Conservation (phyloP, 2,113 vertebrate species). For the Gasterosteus aculeatus region DNA sequence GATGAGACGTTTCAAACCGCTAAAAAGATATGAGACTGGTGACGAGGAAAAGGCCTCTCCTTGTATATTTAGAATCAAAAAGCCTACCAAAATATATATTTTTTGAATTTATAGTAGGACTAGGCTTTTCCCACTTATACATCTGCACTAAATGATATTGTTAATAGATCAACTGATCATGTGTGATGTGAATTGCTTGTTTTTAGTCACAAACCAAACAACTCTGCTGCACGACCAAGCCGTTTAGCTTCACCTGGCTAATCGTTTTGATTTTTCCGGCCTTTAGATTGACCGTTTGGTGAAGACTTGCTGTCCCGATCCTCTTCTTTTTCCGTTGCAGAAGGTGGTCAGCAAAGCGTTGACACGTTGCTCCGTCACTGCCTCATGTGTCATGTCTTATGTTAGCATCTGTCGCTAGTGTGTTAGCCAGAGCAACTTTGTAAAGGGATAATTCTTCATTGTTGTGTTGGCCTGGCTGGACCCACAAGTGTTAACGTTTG, state of each 20-base stretch:
- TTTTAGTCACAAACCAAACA: neutral
- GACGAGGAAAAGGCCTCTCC: neutral
- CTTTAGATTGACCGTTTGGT: neutral
- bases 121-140: neutral
- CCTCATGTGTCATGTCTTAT: neutral
- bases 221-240: neutral
- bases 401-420: neutral
- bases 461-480: neutral
- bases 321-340: neutral
- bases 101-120: neutral
- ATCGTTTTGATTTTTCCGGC: neutral
- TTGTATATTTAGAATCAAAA: neutral
- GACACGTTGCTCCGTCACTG: neutral
- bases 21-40: neutral
- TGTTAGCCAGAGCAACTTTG: neutral
- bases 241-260: neutral
- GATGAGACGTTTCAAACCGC: neutral
- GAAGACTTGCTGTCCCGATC: neutral
- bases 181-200: neutral
- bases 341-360: neutral
- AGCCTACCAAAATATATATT: conserved; percentile 7
- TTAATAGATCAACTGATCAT: neutral
- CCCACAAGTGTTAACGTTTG: neutral
- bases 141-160: neutral
- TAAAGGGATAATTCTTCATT: neutral